Evolutionary conservation across 2,888 invertebrate genomes (phyloP).

Genomic region (Herminia tarsipennalis): DNA sequence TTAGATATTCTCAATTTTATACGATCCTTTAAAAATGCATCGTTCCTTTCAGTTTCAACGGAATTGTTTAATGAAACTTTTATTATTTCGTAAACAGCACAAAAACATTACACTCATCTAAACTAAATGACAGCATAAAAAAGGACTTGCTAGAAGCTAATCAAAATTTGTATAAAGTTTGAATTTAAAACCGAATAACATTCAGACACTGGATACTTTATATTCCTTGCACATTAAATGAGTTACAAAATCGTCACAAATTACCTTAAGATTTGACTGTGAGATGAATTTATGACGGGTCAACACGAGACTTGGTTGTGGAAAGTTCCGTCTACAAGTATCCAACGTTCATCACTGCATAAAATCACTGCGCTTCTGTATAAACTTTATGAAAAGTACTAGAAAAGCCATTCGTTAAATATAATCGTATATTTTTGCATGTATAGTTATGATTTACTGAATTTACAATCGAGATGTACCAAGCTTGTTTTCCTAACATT

Average conservation of each 20-base stretch:
- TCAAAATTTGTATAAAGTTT: conserved; percentile 2
- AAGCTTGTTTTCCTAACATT: conserved; percentile 5
- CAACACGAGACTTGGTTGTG: conserved; percentile 56
- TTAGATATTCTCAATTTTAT: conserved; percentile 15
- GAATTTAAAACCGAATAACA: conserved; percentile 7
- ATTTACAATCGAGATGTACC: conserved; percentile 6
- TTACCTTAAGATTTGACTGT: conserved; percentile 84
- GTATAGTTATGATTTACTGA: conserved; percentile 25
- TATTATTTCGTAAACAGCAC: conserved; percentile 3
- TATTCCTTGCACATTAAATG: conserved; percentile 85
- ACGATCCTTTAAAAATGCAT: conserved; percentile 19
- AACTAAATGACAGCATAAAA: too few relatives aligned
- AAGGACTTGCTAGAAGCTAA: background rate
- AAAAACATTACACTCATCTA: too few relatives aligned
- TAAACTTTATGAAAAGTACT: conserved; percentile 28
- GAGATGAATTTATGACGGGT: conserved; percentile 77
- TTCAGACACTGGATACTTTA: conserved; percentile 61
- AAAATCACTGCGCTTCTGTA: conserved; percentile 26
- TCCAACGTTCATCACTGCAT: conserved; percentile 25
- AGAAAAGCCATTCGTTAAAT: conserved; percentile 32
- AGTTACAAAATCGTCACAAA: conserved; percentile 82
- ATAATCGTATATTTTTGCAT: conserved; percentile 41
- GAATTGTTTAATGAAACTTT: conserved; percentile 14
- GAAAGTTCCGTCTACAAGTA: conserved; percentile 56
- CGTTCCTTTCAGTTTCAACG: conserved; percentile 4